Conservation (phyloP, 2,113 vertebrate species). For the Geothlypis trichas region DNA sequence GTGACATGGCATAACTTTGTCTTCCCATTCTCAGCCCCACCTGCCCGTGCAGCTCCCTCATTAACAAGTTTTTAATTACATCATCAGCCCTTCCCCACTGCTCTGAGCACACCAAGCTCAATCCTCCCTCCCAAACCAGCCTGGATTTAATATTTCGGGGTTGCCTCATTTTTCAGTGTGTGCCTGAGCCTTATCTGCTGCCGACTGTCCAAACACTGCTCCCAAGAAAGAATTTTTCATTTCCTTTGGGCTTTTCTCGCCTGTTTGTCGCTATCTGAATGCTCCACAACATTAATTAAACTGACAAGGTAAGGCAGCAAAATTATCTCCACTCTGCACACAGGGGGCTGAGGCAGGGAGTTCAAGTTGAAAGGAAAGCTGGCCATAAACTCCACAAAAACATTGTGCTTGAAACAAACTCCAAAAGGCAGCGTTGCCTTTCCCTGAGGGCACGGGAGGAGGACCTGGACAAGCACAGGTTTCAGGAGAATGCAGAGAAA, state of each 20-base stretch:
- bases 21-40: neutral
- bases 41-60: neutral
- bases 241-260: constrained; percentile 51
- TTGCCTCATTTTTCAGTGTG: neutral
- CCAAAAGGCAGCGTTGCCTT: neutral
- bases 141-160: neutral
- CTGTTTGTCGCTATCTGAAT: constrained; percentile 30
- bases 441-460: neutral
- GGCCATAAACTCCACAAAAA: neutral
- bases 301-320: constrained; percentile 37
- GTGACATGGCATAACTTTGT: neutral
- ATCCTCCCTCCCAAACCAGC: neutral
- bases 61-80: neutral
- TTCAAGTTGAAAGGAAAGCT: neutral
- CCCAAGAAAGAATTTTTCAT: constrained; percentile 48
- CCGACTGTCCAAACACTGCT: constrained; percentile 37
- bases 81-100: neutral
- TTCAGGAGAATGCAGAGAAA: neutral
- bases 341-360: neutral
- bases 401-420: fast-evolving
- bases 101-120: neutral
- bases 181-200: constrained; percentile 50
- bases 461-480: neutral
- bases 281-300: constrained; percentile 56
- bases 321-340: constrained; percentile 40